phyloP scores from a whole-genome alignment of 2,888 invertebrate species.

The Idaea aversata region DNA sequence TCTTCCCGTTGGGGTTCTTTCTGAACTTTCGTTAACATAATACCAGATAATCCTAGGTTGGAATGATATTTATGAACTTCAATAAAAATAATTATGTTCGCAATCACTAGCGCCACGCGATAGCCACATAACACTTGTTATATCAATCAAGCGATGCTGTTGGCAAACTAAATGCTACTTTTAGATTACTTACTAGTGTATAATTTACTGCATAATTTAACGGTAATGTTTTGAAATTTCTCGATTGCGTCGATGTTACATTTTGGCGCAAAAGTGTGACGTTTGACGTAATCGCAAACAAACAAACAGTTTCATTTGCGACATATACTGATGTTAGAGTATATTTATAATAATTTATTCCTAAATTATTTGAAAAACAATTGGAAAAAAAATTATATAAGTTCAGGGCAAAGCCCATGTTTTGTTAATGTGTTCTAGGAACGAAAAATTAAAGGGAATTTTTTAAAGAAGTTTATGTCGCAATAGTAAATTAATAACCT shows the following conservation, averaged over 20 bases:
- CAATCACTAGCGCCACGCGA: background rate
- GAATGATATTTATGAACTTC: background rate
- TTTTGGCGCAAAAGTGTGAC: background rate
- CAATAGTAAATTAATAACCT: conserved; percentile 46
- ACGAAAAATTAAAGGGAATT: conserved; percentile 42
- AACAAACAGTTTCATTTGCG: conserved; percentile 26
- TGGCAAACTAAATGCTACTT: conserved; percentile 1
- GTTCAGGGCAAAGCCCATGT: conserved; percentile 45
- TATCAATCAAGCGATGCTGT: background rate
- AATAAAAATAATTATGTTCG: background rate
- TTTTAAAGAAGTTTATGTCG: conserved; percentile 49
- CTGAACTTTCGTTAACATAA: background rate
- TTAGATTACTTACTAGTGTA: background rate
- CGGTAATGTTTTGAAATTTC: background rate
- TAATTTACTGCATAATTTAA: background rate
- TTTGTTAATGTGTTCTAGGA: conserved; percentile 58
- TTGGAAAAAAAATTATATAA: conserved; percentile 2
- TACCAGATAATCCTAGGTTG: background rate
- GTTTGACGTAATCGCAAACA: conserved; percentile 12
- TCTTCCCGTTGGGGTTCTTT: background rate
- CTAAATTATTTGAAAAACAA: conserved; percentile 19
- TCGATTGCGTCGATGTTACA: background rate
- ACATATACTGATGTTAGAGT: conserved; percentile 31
- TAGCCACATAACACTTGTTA: background rate
- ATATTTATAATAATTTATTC: conserved; percentile 14